Evolutionary conservation across 2,797 vertebrate species (phyloP).

Genomic region (Eremophila alpestris): DNA sequence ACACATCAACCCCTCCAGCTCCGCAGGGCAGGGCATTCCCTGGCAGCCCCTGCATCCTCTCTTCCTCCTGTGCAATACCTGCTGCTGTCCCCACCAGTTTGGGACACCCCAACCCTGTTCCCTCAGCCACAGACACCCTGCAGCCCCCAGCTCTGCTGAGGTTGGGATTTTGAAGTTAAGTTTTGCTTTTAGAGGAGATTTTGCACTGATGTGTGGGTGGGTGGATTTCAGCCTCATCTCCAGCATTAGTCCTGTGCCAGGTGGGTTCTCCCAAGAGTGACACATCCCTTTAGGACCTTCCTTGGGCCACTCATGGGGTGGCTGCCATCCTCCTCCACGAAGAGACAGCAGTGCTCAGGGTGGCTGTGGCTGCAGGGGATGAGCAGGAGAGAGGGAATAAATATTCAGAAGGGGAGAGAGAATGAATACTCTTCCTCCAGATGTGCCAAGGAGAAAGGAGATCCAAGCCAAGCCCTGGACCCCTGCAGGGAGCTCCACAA

Average conservation of each 20-base stretch:
- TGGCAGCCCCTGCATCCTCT: neutral
- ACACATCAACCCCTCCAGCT: neutral
- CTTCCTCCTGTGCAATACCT: neutral
- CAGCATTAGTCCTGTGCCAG: neutral
- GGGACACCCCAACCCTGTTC: neutral
- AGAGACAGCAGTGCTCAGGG: neutral
- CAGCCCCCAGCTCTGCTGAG: neutral
- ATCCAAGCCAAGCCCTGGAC: neutral
- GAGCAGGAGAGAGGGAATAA: conserved; percentile 23
- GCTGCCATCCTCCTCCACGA: neutral
- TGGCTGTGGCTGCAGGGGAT: neutral
- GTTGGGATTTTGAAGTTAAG: neutral
- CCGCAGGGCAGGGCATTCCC: neutral
- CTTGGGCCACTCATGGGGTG: neutral
- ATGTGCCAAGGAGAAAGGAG: conserved; percentile 46
- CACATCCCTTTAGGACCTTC: neutral
- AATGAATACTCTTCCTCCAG: conserved; percentile 44
- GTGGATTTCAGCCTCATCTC: neutral
- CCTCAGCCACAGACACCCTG: accelerated
- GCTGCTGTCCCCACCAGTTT: neutral
- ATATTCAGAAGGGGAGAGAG: conserved; percentile 17
- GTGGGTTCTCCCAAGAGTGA: neutral
- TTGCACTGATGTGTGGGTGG: neutral
- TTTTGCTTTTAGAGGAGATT: conserved; percentile 40
- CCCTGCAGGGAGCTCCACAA: conserved; percentile 48